These are phyloP conservation scores for Scomber scombrus DNA, from an alignment of 2,113 vertebrate genomes.

Conservation along the genomic window DNA sequence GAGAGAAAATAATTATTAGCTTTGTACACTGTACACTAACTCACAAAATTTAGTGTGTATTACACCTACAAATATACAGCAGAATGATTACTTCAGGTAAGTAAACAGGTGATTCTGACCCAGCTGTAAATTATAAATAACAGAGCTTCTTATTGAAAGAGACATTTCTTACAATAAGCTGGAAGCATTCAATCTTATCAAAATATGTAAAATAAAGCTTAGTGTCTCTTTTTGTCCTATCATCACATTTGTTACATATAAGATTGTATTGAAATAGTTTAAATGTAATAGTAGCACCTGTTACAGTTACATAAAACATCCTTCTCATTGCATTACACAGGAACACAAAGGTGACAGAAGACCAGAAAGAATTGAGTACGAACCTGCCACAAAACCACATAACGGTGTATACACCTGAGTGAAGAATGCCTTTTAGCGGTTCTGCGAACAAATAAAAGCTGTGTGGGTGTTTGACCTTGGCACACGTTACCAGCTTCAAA, in stretches of 20 bases:
- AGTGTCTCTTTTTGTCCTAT: neutral
- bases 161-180: neutral
- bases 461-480: conserved; percentile 81
- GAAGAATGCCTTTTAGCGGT: conserved; percentile 67
- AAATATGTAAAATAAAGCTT: neutral
- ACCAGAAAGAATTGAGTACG: conserved; percentile 41
- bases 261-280: too few species aligned
- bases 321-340: conserved; percentile 2
- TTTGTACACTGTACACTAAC: conserved; percentile 5
- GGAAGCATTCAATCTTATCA: neutral
- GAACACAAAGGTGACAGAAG: conserved; percentile 36
- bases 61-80: neutral
- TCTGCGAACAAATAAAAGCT: conserved; percentile 76
- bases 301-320: conserved; percentile 10
- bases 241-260: neutral
- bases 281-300: neutral
- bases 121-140: neutral
- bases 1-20: conserved; percentile 21
- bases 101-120: neutral
- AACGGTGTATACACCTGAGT: conserved; percentile 61
- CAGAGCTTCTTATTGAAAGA: neutral
- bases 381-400: conserved; percentile 25
- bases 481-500: conserved; percentile 75
- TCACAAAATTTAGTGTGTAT: neutral
- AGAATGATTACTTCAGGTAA: conserved; percentile 9